Base-by-base conservation (phyloP, 2,888 invertebrate genomes). In the Myathropa florea region DNA sequence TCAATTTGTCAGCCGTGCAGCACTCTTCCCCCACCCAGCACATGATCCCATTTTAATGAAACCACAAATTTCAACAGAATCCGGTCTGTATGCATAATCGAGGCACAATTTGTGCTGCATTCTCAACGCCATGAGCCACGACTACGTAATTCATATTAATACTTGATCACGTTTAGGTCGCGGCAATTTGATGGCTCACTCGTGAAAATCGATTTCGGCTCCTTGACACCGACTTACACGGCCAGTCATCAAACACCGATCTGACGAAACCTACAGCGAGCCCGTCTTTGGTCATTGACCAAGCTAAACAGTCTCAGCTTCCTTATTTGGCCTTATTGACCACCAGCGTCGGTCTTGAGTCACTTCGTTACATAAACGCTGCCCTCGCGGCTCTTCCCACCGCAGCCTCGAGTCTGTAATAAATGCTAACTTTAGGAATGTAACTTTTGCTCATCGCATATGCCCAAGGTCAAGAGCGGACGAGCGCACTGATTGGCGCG, bases 21-120 rank as follows among this genome's bases (percentile, higher is more conserved):
- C 1, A 18, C 7, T 46, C 18, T 7, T 6, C n/a, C 46, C 46
- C n/a, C 18, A 7, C 46, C 0, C 12, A 0, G 33, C 18, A 18
- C 46, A 46, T 46, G n/a, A 1, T 18, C 18, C 18, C 46, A 18
- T 7, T 46, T 18, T 1, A 46, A 18, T 46, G 18, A 46, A 46
- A 46, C 46, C 46, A 46, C 46, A 46, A 46, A 46, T 57, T 57
- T 57, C 57, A 23, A 24, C 7, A 4, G 24, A 23, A 24, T 57
- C 57, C 24, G 24, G 24, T 24, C 24, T 4, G 57, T 14, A 57
- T 57, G 57, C 57, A 57, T 57, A 57, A 57, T 57, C 24, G 63
- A 61, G 18, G 33, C 57, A 70, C 26, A 46, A 70, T 76, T 67
- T 81, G 70, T 76, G 70, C 64, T 39, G 57, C 68, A 53, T 39